These are phyloP conservation scores for Chascanopsetta lugubris DNA, from an alignment of 2,113 vertebrate species.

Conservation along the genomic window DNA sequence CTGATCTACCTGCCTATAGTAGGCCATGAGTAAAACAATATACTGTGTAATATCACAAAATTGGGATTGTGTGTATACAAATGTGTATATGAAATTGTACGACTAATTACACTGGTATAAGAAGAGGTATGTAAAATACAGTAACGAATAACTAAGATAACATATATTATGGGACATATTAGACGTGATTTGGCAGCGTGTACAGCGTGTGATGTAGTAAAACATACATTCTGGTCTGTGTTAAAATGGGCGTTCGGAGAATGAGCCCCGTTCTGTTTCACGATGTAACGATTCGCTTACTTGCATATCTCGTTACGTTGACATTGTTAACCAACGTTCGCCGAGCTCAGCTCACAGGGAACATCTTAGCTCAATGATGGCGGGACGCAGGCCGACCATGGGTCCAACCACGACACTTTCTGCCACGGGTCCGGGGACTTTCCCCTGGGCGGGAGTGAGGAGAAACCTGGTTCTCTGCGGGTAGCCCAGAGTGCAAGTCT, in stretches of 20 bases:
- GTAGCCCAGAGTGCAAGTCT: constrained; percentile 74
- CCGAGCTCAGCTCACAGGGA: constrained; percentile 38
- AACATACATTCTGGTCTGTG: too few species aligned
- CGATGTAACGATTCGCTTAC: constrained; percentile 11
- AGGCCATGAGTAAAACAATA: too few species aligned
- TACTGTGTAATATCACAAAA: too few species aligned
- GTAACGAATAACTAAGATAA: too few species aligned
- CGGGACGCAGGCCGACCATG: neutral
- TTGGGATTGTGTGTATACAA: too few species aligned
- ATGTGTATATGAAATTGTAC: too few species aligned
- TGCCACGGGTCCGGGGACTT: constrained; percentile 73
- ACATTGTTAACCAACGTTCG: constrained; percentile 31
- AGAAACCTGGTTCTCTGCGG: constrained; percentile 41
- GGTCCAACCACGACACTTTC: constrained; percentile 59
- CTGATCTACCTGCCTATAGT: too few species aligned
- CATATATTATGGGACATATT: too few species aligned
- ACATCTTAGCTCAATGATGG: neutral
- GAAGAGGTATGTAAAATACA: too few species aligned
- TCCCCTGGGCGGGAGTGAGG: constrained; percentile 43
- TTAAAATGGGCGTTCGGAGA: constrained; percentile 69
- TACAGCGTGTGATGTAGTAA: too few species aligned
- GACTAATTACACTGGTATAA: too few species aligned
- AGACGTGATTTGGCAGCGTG: neutral
- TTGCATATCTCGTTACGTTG: constrained; percentile 60
- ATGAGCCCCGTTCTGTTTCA: constrained; percentile 77